phyloP scores from a whole-genome alignment of 1,140 invertebrate genomes.

The Glossosoma conforme region DNA sequence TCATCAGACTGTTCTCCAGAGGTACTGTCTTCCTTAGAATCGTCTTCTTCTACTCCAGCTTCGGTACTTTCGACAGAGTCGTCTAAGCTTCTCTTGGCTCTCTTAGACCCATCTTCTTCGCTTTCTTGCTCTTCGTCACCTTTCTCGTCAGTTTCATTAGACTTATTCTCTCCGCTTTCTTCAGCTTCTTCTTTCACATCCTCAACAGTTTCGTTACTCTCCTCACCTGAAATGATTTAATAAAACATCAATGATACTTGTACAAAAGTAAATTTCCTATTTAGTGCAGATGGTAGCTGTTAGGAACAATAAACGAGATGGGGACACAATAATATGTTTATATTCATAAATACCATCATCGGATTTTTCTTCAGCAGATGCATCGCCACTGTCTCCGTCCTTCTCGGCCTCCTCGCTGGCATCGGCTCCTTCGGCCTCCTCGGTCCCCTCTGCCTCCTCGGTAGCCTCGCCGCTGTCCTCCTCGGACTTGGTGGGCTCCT shows the following conservation, averaged over 20 bases:
- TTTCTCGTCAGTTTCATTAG: conserved; percentile 36
- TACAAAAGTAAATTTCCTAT: not conserved
- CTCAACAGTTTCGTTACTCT: conserved; percentile 27
- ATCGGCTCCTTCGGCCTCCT: conserved; percentile 24
- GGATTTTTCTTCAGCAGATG: conserved; percentile 37
- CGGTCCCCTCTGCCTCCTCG: conserved; percentile 27
- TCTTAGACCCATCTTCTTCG: conserved; percentile 33
- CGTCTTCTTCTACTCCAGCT: conserved; percentile 23
- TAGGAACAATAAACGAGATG: not conserved
- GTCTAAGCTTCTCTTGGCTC: not conserved
- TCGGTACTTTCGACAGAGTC: conserved; percentile 3
- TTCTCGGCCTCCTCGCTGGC: conserved; percentile 17
- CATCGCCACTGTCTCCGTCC: conserved; percentile 30
- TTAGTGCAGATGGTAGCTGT: not conserved
- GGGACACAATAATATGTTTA: too few species aligned
- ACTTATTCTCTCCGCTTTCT: conserved; percentile 27
- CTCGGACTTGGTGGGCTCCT: conserved; percentile 33
- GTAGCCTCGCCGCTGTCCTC: conserved; percentile 29
- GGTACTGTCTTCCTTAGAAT: conserved; percentile 18
- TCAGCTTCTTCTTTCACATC: conserved; percentile 23
- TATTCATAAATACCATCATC: conserved; percentile 32
- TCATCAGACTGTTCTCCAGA: conserved; percentile 34
- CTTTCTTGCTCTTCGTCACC: conserved; percentile 45
- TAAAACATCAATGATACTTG: not conserved
- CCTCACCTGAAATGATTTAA: conserved; percentile 27